These are phyloP conservation scores for Brachystomella parvula DNA, from an alignment of 1,140 invertebrate species.

Conservation along the genomic window DNA sequence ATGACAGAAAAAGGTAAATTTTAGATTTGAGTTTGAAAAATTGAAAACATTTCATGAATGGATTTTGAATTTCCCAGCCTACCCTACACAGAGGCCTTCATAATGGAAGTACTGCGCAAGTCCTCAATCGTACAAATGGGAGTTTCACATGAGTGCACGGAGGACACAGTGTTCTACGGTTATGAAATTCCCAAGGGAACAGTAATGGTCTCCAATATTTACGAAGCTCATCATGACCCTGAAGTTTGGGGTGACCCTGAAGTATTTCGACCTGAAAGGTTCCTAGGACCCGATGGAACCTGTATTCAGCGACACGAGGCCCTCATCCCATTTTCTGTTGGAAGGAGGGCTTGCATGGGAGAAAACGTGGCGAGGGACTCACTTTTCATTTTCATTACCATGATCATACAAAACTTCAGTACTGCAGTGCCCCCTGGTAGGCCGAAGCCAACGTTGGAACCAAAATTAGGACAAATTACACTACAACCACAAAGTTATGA, in stretches of 20 bases:
- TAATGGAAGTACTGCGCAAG: neutral
- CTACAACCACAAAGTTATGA: neutral
- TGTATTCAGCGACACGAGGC: neutral
- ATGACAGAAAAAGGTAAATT: neutral
- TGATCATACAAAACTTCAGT: constrained; percentile 44
- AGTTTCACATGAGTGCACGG: neutral
- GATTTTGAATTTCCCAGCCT: too few species aligned
- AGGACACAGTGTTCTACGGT: constrained; percentile 37
- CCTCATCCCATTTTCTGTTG: constrained; percentile 15
- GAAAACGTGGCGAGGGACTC: constrained; percentile 45
- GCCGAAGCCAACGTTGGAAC: neutral
- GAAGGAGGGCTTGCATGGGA: constrained; percentile 40
- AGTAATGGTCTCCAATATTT: constrained; percentile 43
- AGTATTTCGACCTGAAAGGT: constrained; percentile 46
- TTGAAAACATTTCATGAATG: neutral
- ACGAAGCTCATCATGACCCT: constrained; percentile 43
- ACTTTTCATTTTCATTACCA: constrained; percentile 44
- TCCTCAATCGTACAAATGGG: neutral
- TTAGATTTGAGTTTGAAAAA: neutral
- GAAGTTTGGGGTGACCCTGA: constrained; percentile 44
- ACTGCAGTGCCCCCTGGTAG: constrained; percentile 29
- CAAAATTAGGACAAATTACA: neutral
- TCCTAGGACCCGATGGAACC: constrained; percentile 38
- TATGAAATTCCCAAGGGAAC: constrained; percentile 42
- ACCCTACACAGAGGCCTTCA: neutral